A percentile compares a stretch with the other conserved stretches of the same genome.
Conservation (phyloP, 2,113 vertebrate genomes). For the Thomomys bottae region DNA sequence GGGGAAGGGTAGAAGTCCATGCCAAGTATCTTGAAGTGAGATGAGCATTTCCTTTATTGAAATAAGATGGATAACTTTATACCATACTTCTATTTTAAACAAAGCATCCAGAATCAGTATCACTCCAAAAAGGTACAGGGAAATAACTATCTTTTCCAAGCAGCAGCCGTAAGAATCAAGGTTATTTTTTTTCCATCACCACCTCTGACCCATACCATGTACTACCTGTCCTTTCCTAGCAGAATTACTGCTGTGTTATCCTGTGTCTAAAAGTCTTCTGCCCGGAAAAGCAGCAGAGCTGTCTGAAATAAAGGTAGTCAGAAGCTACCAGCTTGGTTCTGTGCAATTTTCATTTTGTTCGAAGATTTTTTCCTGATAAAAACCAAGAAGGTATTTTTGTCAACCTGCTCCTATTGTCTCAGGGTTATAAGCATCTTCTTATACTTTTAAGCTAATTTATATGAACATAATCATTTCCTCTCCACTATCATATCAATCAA, state of each 20-base stretch:
- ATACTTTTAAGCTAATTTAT: slow-evolving; percentile 44
- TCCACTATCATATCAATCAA: slow-evolving; percentile 52
- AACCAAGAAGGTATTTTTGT: slow-evolving; percentile 63
- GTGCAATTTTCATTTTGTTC: slow-evolving; percentile 65
- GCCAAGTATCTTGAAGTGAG: slow-evolving; percentile 20
- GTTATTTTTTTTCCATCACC: neutral
- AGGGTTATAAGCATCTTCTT: slow-evolving; percentile 54
- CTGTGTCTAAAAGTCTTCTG: slow-evolving; percentile 12
- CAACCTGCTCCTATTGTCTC: slow-evolving; percentile 58
- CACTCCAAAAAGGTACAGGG: neutral
- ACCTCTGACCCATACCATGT: neutral
- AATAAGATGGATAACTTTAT: neutral
- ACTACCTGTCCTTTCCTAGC: neutral
- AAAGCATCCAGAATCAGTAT: neutral
- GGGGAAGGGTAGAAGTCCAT: neutral
- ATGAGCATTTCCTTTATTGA: slow-evolving; percentile 23
- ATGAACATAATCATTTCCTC: slow-evolving; percentile 46
- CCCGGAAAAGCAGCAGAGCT: neutral
- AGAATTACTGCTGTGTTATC: neutral
- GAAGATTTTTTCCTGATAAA: slow-evolving; percentile 65
- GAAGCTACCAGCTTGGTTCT: slow-evolving; percentile 8
- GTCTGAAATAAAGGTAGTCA: slow-evolving; percentile 32
- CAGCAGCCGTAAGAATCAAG: neutral
- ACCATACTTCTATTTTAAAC: neutral
- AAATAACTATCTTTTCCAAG: slow-evolving; percentile 53